These are phyloP conservation scores for Lates japonicus DNA, from an alignment of 2,797 vertebrate species.

Conservation along the genomic window DNA sequence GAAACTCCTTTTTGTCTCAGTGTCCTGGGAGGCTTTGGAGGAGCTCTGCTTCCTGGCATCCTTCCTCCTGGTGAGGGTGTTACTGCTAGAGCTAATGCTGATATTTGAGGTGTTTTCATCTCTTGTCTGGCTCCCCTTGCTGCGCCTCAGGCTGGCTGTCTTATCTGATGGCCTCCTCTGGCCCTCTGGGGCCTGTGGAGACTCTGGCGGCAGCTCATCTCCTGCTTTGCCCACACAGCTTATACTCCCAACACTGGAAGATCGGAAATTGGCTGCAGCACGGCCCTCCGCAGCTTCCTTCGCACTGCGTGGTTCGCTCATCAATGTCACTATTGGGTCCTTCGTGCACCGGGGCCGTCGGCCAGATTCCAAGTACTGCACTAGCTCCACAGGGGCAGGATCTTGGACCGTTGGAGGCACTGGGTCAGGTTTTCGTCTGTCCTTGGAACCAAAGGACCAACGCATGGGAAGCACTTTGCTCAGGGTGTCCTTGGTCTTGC, in stretches of 20 bases:
- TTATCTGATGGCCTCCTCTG: slow-evolving; percentile 71
- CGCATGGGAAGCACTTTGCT: slow-evolving; percentile 87
- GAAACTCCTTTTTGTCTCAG: slow-evolving; percentile 58
- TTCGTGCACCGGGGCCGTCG: slow-evolving; percentile 90
- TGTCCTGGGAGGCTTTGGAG: slow-evolving; percentile 65
- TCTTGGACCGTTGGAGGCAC: slow-evolving; percentile 43
- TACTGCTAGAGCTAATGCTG: slow-evolving; percentile 69
- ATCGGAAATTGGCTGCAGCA: slow-evolving; percentile 17
- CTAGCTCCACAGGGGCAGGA: slow-evolving; percentile 84
- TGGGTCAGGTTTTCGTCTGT: slow-evolving; percentile 75
- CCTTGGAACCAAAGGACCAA: slow-evolving; percentile 90
- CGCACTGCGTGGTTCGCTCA: slow-evolving; percentile 70
- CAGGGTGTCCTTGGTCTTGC: slow-evolving; percentile 81
- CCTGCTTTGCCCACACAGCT: slow-evolving; percentile 55
- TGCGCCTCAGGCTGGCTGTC: slow-evolving; percentile 66
- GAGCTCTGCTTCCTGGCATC: slow-evolving; percentile 77
- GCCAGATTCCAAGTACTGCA: slow-evolving; percentile 92
- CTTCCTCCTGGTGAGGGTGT: slow-evolving; percentile 82
- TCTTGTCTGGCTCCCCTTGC: slow-evolving; percentile 67
- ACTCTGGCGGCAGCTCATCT: slow-evolving; percentile 39
- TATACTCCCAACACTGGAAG: slow-evolving; percentile 69
- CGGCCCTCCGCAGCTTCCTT: slow-evolving; percentile 56
- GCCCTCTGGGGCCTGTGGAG: slow-evolving; percentile 66
- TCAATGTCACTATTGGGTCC: slow-evolving; percentile 85
- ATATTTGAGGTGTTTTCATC: slow-evolving; percentile 59